phyloP scores from a whole-genome alignment of 2,113 vertebrate species.

The Eonycteris spelaea region DNA sequence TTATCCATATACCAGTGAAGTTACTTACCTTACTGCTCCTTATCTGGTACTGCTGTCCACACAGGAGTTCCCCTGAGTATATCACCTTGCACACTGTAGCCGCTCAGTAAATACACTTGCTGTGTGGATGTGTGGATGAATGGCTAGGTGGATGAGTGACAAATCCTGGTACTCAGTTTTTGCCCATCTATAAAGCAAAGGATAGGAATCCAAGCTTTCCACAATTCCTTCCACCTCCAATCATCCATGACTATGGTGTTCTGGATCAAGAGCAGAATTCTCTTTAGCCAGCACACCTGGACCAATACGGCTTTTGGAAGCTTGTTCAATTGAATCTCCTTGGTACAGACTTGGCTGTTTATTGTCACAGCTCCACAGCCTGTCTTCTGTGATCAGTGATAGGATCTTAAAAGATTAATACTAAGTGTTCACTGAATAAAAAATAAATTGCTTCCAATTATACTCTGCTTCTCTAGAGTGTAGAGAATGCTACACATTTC shows the following conservation, averaged over 20 bases:
- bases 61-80: rapidly evolving
- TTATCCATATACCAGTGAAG: rapidly evolving
- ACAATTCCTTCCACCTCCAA: not conserved
- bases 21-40: not conserved
- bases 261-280: not conserved
- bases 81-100: not conserved
- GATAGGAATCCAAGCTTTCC: not conserved
- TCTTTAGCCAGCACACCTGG: not conserved
- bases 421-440: not conserved
- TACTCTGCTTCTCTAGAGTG: not conserved
- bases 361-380: not conserved
- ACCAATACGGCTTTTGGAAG: not conserved
- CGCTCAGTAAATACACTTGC: not conserved
- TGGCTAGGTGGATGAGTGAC: too few relatives aligned
- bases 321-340: not conserved
- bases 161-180: not conserved
- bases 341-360: not conserved
- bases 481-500: not conserved
- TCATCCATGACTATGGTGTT: not conserved
- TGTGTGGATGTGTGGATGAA: not conserved
- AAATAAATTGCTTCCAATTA: not conserved
- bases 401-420: not conserved
- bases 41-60: not conserved
- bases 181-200: not conserved
- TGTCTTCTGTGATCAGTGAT: not conserved